Evolutionary conservation across 2,797 vertebrate genomes (phyloP).

Genomic region (Crocidura indochinensis): DNA sequence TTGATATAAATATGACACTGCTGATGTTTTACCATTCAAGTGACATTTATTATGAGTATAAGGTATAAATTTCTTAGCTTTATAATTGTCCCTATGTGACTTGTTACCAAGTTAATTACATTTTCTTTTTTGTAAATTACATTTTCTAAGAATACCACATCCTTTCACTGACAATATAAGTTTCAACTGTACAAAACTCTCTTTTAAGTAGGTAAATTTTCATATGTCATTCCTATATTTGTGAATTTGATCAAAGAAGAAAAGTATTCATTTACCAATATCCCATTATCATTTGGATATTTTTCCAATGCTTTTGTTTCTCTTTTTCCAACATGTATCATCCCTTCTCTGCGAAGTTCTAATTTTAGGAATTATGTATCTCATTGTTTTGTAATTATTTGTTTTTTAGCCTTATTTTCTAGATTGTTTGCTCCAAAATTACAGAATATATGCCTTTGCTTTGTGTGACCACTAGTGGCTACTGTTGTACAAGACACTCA

Average conservation of each 20-base stretch:
- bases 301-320: not conserved
- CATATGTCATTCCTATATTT: constrained; percentile 7
- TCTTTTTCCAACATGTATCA: not conserved
- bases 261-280: constrained; percentile 43
- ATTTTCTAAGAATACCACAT: constrained; percentile 47
- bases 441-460: not conserved
- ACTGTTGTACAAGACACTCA: too few species aligned
- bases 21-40: constrained; percentile 41
- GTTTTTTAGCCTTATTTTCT: not conserved
- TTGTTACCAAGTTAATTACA: constrained; percentile 41
- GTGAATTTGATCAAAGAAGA: constrained; percentile 42
- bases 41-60: constrained; percentile 19
- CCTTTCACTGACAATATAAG: constrained; percentile 20
- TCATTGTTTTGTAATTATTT: constrained; percentile 34
- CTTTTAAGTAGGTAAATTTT: constrained; percentile 28
- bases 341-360: not conserved
- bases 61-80: constrained; percentile 10
- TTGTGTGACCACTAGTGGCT: not conserved
- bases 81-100: constrained; percentile 20
- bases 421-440: constrained; percentile 5
- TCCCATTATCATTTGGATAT: not conserved
- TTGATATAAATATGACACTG: constrained; percentile 49
- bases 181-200: not conserved
- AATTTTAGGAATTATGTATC: not conserved
- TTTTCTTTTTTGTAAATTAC: constrained; percentile 4